Conservation (phyloP, 2,888 invertebrate genomes). For the Drosophila yooni region DNA sequence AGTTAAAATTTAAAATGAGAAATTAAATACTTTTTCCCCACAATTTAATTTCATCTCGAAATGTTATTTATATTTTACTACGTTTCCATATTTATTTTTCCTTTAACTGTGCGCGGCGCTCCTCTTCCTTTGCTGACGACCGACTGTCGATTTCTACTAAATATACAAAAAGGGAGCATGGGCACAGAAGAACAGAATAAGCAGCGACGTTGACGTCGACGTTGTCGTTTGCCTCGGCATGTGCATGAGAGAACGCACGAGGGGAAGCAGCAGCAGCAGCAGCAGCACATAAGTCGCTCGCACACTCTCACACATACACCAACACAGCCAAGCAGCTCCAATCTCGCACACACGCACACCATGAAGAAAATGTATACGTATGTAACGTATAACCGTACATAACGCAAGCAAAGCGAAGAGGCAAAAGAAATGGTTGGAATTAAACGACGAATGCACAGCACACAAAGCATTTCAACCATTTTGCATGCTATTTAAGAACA, state of each 20-base stretch:
- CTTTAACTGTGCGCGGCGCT: slow-evolving; percentile 15
- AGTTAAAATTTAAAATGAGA: not conserved
- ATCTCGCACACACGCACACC: slow-evolving; percentile 38
- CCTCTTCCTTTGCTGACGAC: slow-evolving; percentile 31
- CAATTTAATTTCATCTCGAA: not conserved
- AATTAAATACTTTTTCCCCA: not conserved
- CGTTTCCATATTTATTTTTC: slow-evolving; percentile 20
- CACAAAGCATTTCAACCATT: slow-evolving; percentile 42
- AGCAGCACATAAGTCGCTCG: slow-evolving; percentile 57
- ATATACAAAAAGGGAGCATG: slow-evolving; percentile 50
- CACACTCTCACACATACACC: slow-evolving; percentile 15
- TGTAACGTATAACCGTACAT: slow-evolving; percentile 40
- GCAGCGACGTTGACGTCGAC: slow-evolving; percentile 21
- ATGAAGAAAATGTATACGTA: slow-evolving; percentile 40
- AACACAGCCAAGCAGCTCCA: slow-evolving; percentile 52
- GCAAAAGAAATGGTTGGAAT: slow-evolving; percentile 46
- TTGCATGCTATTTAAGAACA: slow-evolving; percentile 33
- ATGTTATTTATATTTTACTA: slow-evolving; percentile 1
- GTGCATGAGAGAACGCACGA: slow-evolving; percentile 70
- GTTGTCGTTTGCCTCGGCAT: slow-evolving; percentile 38
- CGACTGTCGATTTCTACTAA: slow-evolving; percentile 49
- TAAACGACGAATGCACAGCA: slow-evolving; percentile 56
- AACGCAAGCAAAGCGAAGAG: slow-evolving; percentile 58
- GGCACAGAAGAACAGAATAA: slow-evolving; percentile 26
- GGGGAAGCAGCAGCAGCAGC: slow-evolving; percentile 42